These are phyloP conservation scores for Protosalanx chinensis DNA, from an alignment of 2,797 vertebrate genomes.

Conservation along the genomic window DNA sequence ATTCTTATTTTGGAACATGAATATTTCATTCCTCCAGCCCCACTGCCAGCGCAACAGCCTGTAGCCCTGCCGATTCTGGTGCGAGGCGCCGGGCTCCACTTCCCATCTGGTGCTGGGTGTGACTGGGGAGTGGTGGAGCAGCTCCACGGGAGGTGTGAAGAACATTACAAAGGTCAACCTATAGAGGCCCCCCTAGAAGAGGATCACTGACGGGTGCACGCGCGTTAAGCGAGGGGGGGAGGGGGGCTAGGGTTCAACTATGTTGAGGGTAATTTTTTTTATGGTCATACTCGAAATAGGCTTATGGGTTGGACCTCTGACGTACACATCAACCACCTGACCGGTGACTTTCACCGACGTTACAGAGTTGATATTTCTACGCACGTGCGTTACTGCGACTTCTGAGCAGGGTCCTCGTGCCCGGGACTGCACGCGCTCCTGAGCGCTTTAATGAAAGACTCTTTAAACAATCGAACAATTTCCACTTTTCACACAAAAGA, in stretches of 20 bases:
- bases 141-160: slow-evolving; percentile 66
- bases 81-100: slow-evolving; percentile 63
- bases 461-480: slow-evolving; percentile 55
- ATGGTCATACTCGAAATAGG: no score
- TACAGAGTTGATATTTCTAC: neutral
- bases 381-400: neutral
- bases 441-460: slow-evolving; percentile 64
- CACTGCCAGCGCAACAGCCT: slow-evolving; percentile 80
- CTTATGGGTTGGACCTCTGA: no score
- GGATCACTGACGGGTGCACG: slow-evolving; percentile 43
- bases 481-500: slow-evolving; percentile 58
- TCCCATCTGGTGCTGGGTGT: slow-evolving; percentile 75
- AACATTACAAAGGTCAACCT: slow-evolving; percentile 74
- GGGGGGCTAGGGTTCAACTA: slow-evolving; percentile 3
- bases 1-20: slow-evolving; percentile 74
- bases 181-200: slow-evolving; percentile 43
- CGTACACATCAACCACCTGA: no score
- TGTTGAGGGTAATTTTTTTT: neutral
- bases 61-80: slow-evolving; percentile 71
- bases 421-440: slow-evolving; percentile 10
- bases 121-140: slow-evolving; percentile 45
- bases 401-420: neutral
- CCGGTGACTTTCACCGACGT: no score
- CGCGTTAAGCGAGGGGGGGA: slow-evolving; percentile 53
- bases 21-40: slow-evolving; percentile 81